phyloP scores from a whole-genome alignment of 2,888 invertebrate species.

The Melolontha melolontha region DNA sequence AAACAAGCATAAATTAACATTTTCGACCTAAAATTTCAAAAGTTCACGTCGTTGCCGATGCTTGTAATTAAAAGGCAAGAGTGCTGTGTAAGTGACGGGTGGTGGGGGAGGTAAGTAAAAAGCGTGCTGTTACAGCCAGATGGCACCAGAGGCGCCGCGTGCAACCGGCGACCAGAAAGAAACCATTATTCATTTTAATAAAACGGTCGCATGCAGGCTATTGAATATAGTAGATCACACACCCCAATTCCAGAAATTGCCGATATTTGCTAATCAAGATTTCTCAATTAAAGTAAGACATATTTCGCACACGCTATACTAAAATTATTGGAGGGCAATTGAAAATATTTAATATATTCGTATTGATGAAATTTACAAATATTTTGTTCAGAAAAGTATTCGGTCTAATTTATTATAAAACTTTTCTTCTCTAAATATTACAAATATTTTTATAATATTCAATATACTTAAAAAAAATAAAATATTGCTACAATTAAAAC shows the following conservation, averaged over 20 bases:
- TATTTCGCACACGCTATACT: slow-evolving; percentile 13
- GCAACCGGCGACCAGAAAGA: slow-evolving; percentile 59
- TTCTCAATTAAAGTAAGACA: slow-evolving; percentile 30
- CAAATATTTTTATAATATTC: too few species aligned
- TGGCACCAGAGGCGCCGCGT: slow-evolving; percentile 60
- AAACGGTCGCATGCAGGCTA: slow-evolving; percentile 61
- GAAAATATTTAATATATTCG: too few species aligned
- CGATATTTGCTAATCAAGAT: slow-evolving; percentile 31
- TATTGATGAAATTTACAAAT: too few species aligned
- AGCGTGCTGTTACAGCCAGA: slow-evolving; percentile 62
- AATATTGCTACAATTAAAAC: too few species aligned
- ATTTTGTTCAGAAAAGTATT: too few species aligned
- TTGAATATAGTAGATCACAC: slow-evolving; percentile 57
- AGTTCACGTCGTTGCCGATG: slow-evolving; percentile 58
- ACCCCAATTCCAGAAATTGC: slow-evolving; percentile 40
- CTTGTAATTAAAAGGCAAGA: slow-evolving; percentile 52
- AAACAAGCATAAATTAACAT: slow-evolving; percentile 62
- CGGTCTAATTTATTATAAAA: too few species aligned
- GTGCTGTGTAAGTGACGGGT: slow-evolving; percentile 61
- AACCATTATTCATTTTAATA: slow-evolving; percentile 64
- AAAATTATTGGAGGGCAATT: not conserved
- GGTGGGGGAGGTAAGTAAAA: slow-evolving; percentile 58
- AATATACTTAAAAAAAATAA: too few species aligned
- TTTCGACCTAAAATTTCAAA: slow-evolving; percentile 63
- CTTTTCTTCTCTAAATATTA: too few species aligned